Conservation (phyloP, 2,113 vertebrate species). For the Brienomyrus brachyistius region DNA sequence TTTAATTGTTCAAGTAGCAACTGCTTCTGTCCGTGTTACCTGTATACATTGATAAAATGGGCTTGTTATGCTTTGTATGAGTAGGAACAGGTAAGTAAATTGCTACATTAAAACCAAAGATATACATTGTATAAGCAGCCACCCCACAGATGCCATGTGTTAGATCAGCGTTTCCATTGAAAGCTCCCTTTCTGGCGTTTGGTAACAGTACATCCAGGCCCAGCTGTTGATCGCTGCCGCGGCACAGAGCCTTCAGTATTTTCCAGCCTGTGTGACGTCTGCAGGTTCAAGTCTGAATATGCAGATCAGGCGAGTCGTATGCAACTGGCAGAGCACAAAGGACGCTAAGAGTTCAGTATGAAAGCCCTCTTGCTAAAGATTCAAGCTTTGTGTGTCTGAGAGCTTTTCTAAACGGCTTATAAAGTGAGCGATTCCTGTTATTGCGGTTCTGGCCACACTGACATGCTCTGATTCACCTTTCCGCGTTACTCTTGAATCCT, state of each 20-base stretch:
- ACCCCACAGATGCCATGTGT: neutral
- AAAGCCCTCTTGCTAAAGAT: conserved; percentile 26
- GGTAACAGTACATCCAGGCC: conserved; percentile 9
- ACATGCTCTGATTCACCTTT: neutral
- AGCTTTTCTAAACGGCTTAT: neutral
- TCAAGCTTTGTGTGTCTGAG: neutral
- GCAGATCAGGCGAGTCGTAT: conserved; percentile 20
- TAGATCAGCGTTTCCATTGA: conserved; percentile 24
- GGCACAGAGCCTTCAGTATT: conserved; percentile 31
- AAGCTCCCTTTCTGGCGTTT: conserved; percentile 14
- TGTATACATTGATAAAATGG: neutral
- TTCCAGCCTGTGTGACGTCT: conserved; percentile 30
- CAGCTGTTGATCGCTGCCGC: conserved; percentile 31
- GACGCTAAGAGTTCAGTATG: conserved; percentile 19
- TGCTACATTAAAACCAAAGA: neutral
- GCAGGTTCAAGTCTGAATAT: conserved; percentile 19
- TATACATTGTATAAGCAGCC: neutral
- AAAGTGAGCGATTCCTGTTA: neutral
- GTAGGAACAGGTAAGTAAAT: neutral
- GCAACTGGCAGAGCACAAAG: conserved; percentile 24
- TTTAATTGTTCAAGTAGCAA: too few relatives aligned
- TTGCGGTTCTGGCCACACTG: neutral
- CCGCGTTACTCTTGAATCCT: neutral
- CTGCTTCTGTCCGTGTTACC: neutral
- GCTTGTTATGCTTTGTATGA: neutral